A percentile compares a stretch with the other conserved stretches of the same genome.
Conservation (phyloP, 2,113 vertebrate species). For the Mobula hypostoma region DNA sequence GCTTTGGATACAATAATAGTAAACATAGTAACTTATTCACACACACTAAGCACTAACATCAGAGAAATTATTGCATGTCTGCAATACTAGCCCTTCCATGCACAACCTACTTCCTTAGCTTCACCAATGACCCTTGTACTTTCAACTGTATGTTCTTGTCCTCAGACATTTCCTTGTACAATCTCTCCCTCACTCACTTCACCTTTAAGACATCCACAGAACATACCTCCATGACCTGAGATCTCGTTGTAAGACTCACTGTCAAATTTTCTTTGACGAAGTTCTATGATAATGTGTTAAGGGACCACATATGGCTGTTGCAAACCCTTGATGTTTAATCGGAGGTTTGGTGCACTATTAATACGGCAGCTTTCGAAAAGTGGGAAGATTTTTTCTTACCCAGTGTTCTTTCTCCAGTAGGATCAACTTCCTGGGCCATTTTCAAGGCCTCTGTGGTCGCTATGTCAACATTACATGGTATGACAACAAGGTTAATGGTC, state of each 20-base stretch:
- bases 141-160: neutral
- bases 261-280: neutral
- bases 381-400: neutral
- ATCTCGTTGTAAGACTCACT: neutral
- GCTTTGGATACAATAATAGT: no score
- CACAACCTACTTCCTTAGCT: neutral
- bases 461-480: slow-evolving; percentile 21
- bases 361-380: no score
- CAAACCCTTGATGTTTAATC: neutral
- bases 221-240: neutral
- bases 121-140: neutral
- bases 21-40: no score
- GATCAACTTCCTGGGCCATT: slow-evolving; percentile 28
- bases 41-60: no score
- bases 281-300: neutral
- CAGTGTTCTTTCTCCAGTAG: slow-evolving; percentile 3
- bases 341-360: neutral
- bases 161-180: neutral
- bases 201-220: neutral
- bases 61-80: neutral
- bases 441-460: slow-evolving; percentile 30
- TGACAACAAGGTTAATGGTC: slow-evolving; percentile 31
- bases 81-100: neutral
- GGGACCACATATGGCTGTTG: neutral
- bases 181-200: neutral